Percentiles rank a stretch among this genome's conserved stretches.
Evolutionary conservation across 2,797 vertebrate species (phyloP).

Genomic region (Sebastes itinus): DNA sequence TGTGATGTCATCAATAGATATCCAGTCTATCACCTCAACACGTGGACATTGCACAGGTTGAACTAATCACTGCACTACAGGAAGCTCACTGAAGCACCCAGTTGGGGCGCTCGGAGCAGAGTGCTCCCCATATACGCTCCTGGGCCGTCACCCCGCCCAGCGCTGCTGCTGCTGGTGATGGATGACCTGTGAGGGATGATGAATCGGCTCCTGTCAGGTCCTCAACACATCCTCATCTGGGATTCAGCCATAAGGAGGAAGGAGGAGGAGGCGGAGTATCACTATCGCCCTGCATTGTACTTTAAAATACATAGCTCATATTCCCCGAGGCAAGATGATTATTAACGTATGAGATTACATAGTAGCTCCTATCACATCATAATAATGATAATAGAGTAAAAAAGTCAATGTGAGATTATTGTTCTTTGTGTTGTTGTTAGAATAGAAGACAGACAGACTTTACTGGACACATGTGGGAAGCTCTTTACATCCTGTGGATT

Average conservation of each 20-base stretch:
- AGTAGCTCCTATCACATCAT: background rate
- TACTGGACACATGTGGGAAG: background rate
- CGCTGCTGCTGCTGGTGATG: constrained; percentile 56
- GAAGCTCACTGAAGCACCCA: constrained; percentile 29
- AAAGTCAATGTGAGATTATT: background rate
- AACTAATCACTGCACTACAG: constrained; percentile 40
- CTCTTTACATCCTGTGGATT: background rate
- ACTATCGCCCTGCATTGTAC: constrained; percentile 20
- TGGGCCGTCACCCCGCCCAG: constrained; percentile 3
- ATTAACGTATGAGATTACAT: background rate
- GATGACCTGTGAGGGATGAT: constrained; percentile 68
- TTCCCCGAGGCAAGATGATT: background rate
- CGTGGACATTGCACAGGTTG: constrained; percentile 30
- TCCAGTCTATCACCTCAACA: constrained; percentile 38
- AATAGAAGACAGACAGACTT: background rate
- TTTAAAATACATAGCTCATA: constrained; percentile 18
- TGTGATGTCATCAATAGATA: constrained; percentile 11
- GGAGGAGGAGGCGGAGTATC: background rate
- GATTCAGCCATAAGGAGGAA: constrained; percentile 53
- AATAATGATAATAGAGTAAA: background rate
- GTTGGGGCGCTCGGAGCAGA: constrained; percentile 26
- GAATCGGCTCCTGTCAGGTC: constrained; percentile 66
- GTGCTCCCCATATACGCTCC: constrained; percentile 8
- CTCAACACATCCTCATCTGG: constrained; percentile 66
- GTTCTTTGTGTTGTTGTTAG: background rate